Evolutionary conservation across 1,140 invertebrate species (phyloP), one percentile per base, ranked within the genome.

Genomic region (Pinna nobilis): DNA sequence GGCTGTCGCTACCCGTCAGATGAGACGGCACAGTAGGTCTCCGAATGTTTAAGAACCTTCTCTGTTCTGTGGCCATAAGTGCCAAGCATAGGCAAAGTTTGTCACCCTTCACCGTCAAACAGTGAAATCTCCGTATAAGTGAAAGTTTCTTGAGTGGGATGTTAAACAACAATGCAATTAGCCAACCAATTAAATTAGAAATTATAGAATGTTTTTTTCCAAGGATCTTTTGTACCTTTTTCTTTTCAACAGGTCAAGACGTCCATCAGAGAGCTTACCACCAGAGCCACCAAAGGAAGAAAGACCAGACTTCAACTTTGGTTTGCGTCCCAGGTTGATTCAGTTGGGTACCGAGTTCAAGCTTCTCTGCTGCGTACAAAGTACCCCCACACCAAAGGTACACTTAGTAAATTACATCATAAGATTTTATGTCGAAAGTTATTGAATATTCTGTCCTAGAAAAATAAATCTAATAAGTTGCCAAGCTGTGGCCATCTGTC

Each of bases 251-350:
- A 65, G 70, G 39, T 66, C 53, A 4, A 73, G 64, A 32, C 33
- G 41, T 44, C 71, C 55, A 51, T 66, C 71, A 15, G 44, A 67
- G 65, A 35, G 47, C 23, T 44, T 44, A 41, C 53, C 57, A 33
- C 64, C 65, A 41, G 71, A 74, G 55, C 51, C 51, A 74, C 86
- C 84, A 7, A 79, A 81, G 20, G 77, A 84, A 63, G 80, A 79
- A 39, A 51, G 95, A 23, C 98, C 98, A 55, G 94, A 92, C 84
- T 99, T 99, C 90, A 98, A 96, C 79, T 99, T 99, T 94, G 93
- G 96, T 81, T 92, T 99, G 57, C 93, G 98, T 88, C 97, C 97
- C 86, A 95, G 98, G 88, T 94, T 99, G 68, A 99, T 99, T 92
- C 98, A 99, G 90, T 86, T 88, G 35, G 90, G 91, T 20, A 82